A percentile compares a stretch with the other conserved stretches of the same genome.
These are phyloP conservation scores for Myrmophylax atrothorax DNA, from an alignment of 2,113 vertebrate species.

Conservation along the genomic window DNA sequence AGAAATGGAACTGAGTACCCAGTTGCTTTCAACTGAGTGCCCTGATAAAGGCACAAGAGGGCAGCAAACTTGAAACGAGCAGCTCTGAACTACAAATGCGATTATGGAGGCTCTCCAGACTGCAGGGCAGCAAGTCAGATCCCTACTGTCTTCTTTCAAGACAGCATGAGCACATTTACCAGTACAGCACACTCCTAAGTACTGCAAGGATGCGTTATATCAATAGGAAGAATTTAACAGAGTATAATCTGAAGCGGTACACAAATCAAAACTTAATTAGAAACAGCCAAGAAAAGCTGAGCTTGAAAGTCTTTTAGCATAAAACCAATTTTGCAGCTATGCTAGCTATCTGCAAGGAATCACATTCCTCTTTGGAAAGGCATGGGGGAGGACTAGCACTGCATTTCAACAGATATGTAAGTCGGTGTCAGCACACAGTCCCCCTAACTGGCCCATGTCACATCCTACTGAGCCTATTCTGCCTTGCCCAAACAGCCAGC, in stretches of 20 bases:
- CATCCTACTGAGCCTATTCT: neutral
- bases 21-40: neutral
- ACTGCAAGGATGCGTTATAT: neutral
- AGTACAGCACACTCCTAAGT: neutral
- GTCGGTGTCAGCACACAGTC: neutral
- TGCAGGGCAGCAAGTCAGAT: neutral
- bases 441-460: fast-evolving
- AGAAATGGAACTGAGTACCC: neutral
- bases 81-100: neutral
- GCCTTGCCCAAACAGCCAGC: neutral
- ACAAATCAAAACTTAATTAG: neutral
- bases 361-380: neutral
- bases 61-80: neutral
- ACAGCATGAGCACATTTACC: neutral
- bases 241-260: neutral
- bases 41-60: neutral
- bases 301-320: neutral
- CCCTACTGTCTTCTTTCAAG: neutral
- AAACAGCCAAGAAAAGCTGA: neutral
- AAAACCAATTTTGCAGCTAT: neutral
- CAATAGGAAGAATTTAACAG: neutral
- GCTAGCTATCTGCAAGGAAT: neutral
- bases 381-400: neutral
- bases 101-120: neutral
- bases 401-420: fast-evolving